Percentiles rank a stretch among this genome's conserved stretches.
phyloP scores from a whole-genome alignment of 2,113 vertebrate genomes.

The Ctenomys sociabilis region DNA sequence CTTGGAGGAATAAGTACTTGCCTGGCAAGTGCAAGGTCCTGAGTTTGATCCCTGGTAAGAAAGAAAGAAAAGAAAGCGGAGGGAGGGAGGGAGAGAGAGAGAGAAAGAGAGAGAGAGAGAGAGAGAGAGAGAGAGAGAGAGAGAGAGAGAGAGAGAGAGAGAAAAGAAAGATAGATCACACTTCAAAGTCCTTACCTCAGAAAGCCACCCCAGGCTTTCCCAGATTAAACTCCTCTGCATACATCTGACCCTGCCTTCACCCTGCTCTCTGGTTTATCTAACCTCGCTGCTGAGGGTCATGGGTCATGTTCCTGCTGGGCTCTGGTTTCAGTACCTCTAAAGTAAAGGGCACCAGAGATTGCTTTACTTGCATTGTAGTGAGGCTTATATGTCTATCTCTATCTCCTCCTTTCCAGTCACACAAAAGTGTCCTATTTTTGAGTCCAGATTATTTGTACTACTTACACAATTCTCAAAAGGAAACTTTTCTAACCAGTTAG shows the following conservation, averaged over 20 bases:
- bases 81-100: no score
- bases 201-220: neutral
- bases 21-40: no score
- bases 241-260: neutral
- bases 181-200: neutral
- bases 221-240: neutral
- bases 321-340: neutral
- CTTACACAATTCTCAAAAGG: neutral
- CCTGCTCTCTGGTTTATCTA: neutral
- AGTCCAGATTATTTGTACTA: neutral
- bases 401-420: neutral
- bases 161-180: no score
- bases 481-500: neutral
- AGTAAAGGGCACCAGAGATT: neutral
- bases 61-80: no score
- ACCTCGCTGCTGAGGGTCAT: neutral
- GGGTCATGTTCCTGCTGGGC: neutral
- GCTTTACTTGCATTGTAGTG: neutral
- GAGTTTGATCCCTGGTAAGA: no score
- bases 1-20: no score
- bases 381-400: neutral
- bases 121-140: no score
- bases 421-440: neutral
- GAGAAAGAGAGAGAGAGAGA: no score
- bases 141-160: no score